Evolutionary conservation across 1,140 invertebrate genomes (phyloP), one percentile per base, ranked within the genome.

Genomic region (Drosophila ercepeae): DNA sequence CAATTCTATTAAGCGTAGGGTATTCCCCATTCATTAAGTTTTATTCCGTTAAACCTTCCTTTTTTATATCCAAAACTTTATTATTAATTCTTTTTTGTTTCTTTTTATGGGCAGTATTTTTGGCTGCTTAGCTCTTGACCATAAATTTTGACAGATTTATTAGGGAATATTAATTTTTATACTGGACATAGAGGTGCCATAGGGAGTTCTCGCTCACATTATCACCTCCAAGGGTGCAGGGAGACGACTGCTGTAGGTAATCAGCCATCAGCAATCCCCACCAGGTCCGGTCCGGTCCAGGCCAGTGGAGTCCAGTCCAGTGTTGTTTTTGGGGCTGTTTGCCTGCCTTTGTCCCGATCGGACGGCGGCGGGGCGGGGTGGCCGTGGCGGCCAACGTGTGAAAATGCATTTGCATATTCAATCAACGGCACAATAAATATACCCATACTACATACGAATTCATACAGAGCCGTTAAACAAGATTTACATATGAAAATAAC

Each of bases 321-420:
- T 64, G 19, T 50, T 36, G 25, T 18, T 16, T 14, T 39, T 39
- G 36, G 27, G 50, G 23, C 19, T 51, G 54, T 71, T 34, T 53
- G 51, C 19, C 63, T 54, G 57, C 65, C 60, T 76, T 73, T 76
- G 63, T 74, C 74, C 69, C 49, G 70, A n/a, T 32, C 34, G 41
- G 41, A 48, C 29, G 25, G 34, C 14, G 49, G 42, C 60, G 53
- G 59, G 49, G 9, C 51, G 13, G 34, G 36, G 58, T 13, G 25
- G 36, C 36, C 11, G 58, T 25, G 52, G 57, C 39, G 29, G 29
- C 67, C 65, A 78, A 86, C 72, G 82, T 88, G 82, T 88, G 82
- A 88, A 88, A 88, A 78, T 82, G 75, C 82, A 88, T 88, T 88
- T 88, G 82, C 82, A 88, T 88, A 88, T 88, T 88, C 82, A 88